Evolutionary conservation across 1,140 invertebrate species (phyloP), one percentile per base, ranked within the genome.

Genomic region (Colletes latitarsis): DNA sequence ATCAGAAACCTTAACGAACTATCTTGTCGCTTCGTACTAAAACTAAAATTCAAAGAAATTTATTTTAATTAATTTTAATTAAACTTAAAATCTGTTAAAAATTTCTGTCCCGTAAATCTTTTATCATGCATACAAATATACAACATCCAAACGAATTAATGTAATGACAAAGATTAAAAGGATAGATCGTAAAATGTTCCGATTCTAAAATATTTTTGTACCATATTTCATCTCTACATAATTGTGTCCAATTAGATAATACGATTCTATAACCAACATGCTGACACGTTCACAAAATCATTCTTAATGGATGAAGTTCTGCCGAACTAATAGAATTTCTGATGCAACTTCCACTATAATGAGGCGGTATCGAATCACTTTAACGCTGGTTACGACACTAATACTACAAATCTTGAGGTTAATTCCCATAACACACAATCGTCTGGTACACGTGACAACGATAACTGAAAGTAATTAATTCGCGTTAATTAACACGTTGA

Each of bases 301-400:
- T 49, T 39, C 57, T 60, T 41, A 4, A 49, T 15, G 21, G 43
- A 73, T 19, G 14, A 67, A 75, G 8, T 75, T 57, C 39, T 49
- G n/a, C 21, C 49, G 9, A n/a, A 75, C 30, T 57, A 67, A 67
- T 75, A 67, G 73, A 67, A 66, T 75, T 66, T 67, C 73, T 66
- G 14, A 55, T 43, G 19, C 10, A 49, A 43, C 14, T 67, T 66
- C 8, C 62, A n/a, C 10, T 19, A 4, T 21, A 66, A 75, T 14
- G 19, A 21, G 46, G 14, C 10, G 3, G 0, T 55, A 75, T 17
- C 41, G 17, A 67, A 67, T 55, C 39, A 19, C 19, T 15, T 39
- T 53, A 52, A 67, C 46, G 4, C 19, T 39, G 8, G 1, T 63
- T 60, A 14, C 17, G 10, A 73, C 57, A n/a, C 30, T 62, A 49